Conservation (phyloP, 2,113 vertebrate genomes). For the Xyrauchen texanus region DNA sequence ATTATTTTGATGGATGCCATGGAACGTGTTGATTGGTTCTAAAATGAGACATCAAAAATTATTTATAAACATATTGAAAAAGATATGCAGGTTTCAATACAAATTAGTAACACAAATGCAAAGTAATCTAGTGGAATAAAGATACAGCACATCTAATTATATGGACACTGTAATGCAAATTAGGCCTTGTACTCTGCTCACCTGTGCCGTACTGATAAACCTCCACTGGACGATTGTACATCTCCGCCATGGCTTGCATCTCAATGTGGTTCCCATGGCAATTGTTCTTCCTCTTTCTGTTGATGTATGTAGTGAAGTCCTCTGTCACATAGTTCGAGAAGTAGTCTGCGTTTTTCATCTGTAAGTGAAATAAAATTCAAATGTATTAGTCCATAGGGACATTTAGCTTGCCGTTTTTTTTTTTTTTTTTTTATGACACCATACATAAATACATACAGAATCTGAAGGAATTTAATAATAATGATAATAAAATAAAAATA, state of each 20-base stretch:
- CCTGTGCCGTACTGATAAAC: conserved; percentile 93
- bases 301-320: conserved; percentile 95
- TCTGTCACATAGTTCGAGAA: conserved; percentile 97
- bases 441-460: not conserved
- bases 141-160: no score
- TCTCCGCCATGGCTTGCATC: conserved; percentile 98
- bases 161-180: no score
- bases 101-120: not conserved
- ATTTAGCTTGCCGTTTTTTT: no score
- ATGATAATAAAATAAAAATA: no score
- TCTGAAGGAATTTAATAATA: no score
- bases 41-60: conserved; percentile 12
- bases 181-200: conserved; percentile 44
- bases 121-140: no score
- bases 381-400: not conserved
- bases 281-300: conserved; percentile 94
- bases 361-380: conserved; percentile 22
- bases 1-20: conserved; percentile 94
- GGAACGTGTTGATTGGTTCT: conserved; percentile 98
- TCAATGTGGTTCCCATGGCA: conserved; percentile 97
- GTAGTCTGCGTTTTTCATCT: conserved; percentile 96
- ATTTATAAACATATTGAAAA: not conserved
- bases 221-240: conserved; percentile 95
- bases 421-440: no score
- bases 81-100: not conserved